A percentile compares a stretch with the other conserved stretches of the same genome.
phyloP scores from a whole-genome alignment of 2,888 invertebrate species.

The Erebia aethiops region DNA sequence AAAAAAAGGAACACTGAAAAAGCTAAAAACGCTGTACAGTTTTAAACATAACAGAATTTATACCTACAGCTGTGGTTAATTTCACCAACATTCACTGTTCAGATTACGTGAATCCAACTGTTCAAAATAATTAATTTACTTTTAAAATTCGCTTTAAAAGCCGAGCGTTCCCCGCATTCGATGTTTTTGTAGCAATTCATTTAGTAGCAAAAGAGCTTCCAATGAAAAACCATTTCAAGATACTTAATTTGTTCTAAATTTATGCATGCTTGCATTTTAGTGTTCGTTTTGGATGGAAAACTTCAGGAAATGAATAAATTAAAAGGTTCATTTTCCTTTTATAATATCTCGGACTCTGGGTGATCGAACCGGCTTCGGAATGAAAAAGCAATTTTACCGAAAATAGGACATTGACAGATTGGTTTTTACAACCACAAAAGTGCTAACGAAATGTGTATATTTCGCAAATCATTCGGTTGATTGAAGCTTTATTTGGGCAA shows the following conservation, averaged over 20 bases:
- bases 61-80: constrained; percentile 4
- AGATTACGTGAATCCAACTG: constrained; percentile 22
- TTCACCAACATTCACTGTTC: constrained; percentile 11
- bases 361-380: constrained; percentile 2
- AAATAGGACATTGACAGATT: constrained; percentile 6
- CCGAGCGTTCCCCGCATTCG: constrained; percentile 10
- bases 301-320: constrained; percentile 3
- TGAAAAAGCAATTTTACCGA: neutral
- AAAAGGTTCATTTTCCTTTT: neutral
- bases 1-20: neutral
- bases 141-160: constrained; percentile 17
- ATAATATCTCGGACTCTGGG: neutral
- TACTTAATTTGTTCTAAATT: constrained; percentile 10
- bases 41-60: constrained; percentile 7
- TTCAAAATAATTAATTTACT: constrained; percentile 24
- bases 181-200: constrained; percentile 25
- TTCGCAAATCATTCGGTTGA: neutral
- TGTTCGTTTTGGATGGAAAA: neutral
- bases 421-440: neutral
- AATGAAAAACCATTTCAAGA: constrained; percentile 18
- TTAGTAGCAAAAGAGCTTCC: constrained; percentile 17
- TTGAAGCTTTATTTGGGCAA: neutral
- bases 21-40: neutral
- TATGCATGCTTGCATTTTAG: neutral
- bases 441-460: neutral